Conservation (phyloP, 2,888 invertebrate species). For the Tinea pellionella region DNA sequence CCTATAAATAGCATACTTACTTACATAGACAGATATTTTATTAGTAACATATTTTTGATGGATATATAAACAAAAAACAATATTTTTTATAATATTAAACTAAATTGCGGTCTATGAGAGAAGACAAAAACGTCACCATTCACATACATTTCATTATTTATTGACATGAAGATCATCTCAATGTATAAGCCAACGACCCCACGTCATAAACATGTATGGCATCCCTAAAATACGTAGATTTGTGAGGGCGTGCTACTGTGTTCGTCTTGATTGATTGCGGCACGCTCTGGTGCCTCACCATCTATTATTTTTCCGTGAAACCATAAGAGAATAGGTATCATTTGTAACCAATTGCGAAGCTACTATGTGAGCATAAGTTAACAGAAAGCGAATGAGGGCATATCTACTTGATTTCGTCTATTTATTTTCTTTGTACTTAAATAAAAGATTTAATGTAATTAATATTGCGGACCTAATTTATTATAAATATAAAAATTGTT, state of each 20-base stretch:
- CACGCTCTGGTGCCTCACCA: slow-evolving; percentile 24
- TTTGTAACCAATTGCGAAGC: slow-evolving; percentile 29
- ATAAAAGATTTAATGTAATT: not conserved
- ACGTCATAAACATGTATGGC: not conserved
- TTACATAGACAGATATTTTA: too few relatives aligned
- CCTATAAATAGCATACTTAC: too few relatives aligned
- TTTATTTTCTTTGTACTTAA: not conserved
- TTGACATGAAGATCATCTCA: too few relatives aligned
- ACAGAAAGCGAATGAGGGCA: not conserved
- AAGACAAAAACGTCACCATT: too few relatives aligned
- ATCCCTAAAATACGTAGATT: slow-evolving; percentile 7
- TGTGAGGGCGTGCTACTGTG: slow-evolving; percentile 1
- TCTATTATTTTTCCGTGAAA: slow-evolving; percentile 29
- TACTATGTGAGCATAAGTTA: slow-evolving; percentile 10
- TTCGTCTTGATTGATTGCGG: slow-evolving; percentile 33
- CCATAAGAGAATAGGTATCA: slow-evolving; percentile 27
- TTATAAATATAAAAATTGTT: too few relatives aligned
- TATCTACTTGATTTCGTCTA: not conserved
- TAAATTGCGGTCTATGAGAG: too few relatives aligned
- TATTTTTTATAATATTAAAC: too few relatives aligned
- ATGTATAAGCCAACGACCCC: not conserved
- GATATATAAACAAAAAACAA: too few relatives aligned
- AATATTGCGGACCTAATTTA: not conserved
- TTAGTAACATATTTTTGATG: too few relatives aligned
- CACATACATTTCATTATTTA: too few relatives aligned